Percentiles rank a stretch among this genome's conserved stretches.
phyloP scores from a whole-genome alignment of 2,888 invertebrate species.

The Mimachlamys varia region DNA sequence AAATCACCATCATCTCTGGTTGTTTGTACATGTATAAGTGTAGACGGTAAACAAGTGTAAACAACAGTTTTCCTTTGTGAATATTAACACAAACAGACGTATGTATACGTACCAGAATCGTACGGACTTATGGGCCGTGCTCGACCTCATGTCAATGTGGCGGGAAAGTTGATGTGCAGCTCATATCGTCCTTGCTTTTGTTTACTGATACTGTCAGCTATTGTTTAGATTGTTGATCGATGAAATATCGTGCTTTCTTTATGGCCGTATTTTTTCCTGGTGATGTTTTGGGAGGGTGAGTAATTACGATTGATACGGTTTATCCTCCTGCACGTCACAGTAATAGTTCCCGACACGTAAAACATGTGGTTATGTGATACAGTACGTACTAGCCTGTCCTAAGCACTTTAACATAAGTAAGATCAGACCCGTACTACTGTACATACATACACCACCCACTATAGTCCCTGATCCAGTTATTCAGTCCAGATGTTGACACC shows the following conservation, averaged over 20 bases:
- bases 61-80: slow-evolving; percentile 2
- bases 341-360: neutral
- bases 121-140: neutral
- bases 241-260: neutral
- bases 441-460: neutral
- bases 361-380: neutral
- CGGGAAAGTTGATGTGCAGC: neutral
- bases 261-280: neutral
- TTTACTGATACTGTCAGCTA: neutral
- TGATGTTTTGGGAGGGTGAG: neutral
- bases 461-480: slow-evolving; percentile 8
- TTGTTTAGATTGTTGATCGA: slow-evolving; percentile 2
- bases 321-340: neutral
- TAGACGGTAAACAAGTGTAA: neutral
- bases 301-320: neutral
- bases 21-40: neutral
- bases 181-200: neutral
- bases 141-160: neutral
- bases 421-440: neutral
- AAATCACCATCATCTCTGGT: neutral
- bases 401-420: slow-evolving; percentile 12
- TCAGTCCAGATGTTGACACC: neutral
- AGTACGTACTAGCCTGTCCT: slow-evolving; percentile 8
- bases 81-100: neutral
- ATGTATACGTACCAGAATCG: slow-evolving; percentile 29